A percentile compares a stretch with the other conserved stretches of the same genome.
Evolutionary conservation across 2,888 invertebrate species (phyloP).

Genomic region (Amphipoea lucens): DNA sequence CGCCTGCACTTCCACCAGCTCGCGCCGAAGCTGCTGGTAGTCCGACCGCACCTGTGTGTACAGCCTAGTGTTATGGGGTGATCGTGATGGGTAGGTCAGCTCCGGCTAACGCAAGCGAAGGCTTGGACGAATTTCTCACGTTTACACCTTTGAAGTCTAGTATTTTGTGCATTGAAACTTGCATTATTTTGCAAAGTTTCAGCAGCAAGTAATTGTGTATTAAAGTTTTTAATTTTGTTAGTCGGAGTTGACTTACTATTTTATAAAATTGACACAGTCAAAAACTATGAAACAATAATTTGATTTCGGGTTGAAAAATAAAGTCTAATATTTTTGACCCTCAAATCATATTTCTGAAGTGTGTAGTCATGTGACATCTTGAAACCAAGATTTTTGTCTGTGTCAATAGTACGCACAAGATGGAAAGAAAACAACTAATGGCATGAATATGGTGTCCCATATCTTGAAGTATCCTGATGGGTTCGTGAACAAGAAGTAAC

Average conservation of each 20-base stretch:
- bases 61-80: slow-evolving; percentile 16
- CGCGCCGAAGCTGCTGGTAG: slow-evolving; percentile 94
- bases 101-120: slow-evolving; percentile 56
- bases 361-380: background rate
- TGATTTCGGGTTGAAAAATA: background rate
- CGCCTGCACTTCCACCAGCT: slow-evolving; percentile 94
- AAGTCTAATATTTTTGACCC: background rate
- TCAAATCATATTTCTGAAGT: background rate
- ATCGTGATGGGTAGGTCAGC: slow-evolving; percentile 45
- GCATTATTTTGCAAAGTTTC: background rate
- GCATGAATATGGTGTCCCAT: slow-evolving; percentile 75
- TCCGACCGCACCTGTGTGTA: slow-evolving; percentile 92
- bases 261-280: slow-evolving; percentile 50
- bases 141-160: background rate
- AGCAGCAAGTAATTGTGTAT: background rate
- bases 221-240: slow-evolving; percentile 41
- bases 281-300: slow-evolving; percentile 16
- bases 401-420: slow-evolving; percentile 53
- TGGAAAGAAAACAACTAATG: slow-evolving; percentile 72
- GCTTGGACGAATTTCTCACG: background rate
- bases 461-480: slow-evolving; percentile 73
- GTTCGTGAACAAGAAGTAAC: slow-evolving; percentile 55
- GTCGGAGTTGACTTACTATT: slow-evolving; percentile 63
- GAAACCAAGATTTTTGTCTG: slow-evolving; percentile 27
- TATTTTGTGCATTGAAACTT: background rate